Base-by-base conservation (phyloP, 2,888 invertebrate genomes). In the Parnassius smintheus region DNA sequence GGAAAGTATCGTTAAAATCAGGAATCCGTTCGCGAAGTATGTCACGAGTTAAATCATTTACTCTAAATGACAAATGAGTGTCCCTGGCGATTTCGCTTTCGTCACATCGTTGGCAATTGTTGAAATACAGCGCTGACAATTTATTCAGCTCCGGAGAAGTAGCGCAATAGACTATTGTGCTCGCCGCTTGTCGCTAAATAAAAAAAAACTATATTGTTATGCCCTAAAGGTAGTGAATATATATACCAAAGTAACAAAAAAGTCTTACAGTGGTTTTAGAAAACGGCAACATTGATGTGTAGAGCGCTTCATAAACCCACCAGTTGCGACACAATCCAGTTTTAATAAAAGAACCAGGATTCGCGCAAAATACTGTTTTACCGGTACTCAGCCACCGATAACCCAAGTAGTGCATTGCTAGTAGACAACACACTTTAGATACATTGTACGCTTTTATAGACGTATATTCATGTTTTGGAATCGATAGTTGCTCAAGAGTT, bases 341-440 rank as follows among this genome's bases (percentile, higher is more conserved):
- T 65, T 94, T 95, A 9, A 99, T 95, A 93, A 99, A 94, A 75
- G 98, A 98, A 11, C 98, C 98, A 1, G 98, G 98, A 85, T 98
- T 97, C 8, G 97, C 91, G 55, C 95, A 94, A 77, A 96, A 96
- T n/a, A 96, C 94, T 2, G 94, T 93, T 66, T 96, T 94, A 2
- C 93, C 93, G n/a, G 93, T 91, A 35, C 90, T 83, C 68, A 94
- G 92, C 94, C 96, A 95, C 35, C 93, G 92, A 73, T 93, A 93
- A 57, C 96, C 94, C 60, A 98, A 86, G 78, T 85, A 83, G 51
- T 85, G 88, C 88, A 88, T 86, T 25, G 83, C 79, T n/a, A 98
- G 85, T 52, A 98, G 90, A 75, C 96, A 96, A 82, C 97, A 98
- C 50, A 98, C 86, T 85, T 98, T 98, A 1, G 96, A 95, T 79